Conservation (phyloP, 2,888 invertebrate species). For the Nasonovia ribisnigri region DNA sequence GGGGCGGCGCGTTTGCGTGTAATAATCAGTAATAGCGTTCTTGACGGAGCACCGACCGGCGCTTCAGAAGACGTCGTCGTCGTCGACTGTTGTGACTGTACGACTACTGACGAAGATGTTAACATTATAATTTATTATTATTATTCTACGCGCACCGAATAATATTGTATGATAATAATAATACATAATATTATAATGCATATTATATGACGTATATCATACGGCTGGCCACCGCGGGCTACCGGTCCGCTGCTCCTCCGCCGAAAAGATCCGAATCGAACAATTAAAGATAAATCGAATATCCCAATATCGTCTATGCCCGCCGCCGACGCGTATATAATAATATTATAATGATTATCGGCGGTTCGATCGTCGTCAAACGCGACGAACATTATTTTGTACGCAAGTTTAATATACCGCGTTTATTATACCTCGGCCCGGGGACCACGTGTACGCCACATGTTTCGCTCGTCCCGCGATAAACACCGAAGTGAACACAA, state of each 20-base stretch:
- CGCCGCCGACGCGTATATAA: background rate
- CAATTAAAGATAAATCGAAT: conserved; percentile 30
- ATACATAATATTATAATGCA: background rate
- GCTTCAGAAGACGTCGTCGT: background rate
- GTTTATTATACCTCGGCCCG: background rate
- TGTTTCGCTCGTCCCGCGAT: background rate
- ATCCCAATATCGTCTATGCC: no score
- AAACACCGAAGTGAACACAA: background rate
- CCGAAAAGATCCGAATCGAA: background rate
- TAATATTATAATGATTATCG: background rate
- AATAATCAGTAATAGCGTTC: background rate
- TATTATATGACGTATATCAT: background rate
- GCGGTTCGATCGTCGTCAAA: background rate
- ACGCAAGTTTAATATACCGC: background rate
- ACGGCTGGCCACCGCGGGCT: background rate
- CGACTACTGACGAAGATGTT: background rate
- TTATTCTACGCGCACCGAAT: background rate
- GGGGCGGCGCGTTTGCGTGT: background rate
- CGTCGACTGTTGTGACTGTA: background rate
- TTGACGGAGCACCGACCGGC: background rate
- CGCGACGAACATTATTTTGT: background rate
- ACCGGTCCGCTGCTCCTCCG: background rate
- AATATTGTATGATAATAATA: background rate
- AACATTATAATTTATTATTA: background rate
- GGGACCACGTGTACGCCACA: background rate